Conservation (phyloP, 2,888 invertebrate genomes). For the Apamea sordens region DNA sequence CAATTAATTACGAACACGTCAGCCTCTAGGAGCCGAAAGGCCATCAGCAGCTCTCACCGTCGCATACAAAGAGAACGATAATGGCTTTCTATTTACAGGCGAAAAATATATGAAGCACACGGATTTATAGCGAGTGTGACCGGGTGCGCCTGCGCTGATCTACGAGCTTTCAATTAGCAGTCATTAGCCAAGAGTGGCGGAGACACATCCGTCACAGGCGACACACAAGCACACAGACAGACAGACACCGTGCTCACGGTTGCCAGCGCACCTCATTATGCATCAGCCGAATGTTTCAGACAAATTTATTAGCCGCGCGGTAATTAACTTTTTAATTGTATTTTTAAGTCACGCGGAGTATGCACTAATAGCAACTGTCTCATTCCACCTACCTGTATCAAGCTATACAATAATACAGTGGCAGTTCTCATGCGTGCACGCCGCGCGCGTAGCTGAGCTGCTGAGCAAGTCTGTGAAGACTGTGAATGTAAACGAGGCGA, state of each 20-base stretch:
- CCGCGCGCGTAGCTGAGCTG: constrained; percentile 5
- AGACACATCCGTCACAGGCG: constrained; percentile 34
- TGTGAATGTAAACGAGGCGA: neutral
- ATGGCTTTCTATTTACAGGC: constrained; percentile 53
- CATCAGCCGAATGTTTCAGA: constrained; percentile 42
- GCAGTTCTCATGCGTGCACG: constrained; percentile 6
- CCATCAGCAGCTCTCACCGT: constrained; percentile 46
- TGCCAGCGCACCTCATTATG: constrained; percentile 32
- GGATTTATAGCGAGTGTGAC: constrained; percentile 40
- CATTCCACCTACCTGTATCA: constrained; percentile 9
- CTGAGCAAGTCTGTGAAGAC: neutral
- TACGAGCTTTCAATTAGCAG: constrained; percentile 58
- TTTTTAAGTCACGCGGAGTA: constrained; percentile 30
- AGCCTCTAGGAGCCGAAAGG: constrained; percentile 25
- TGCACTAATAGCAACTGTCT: constrained; percentile 37
- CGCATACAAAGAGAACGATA: constrained; percentile 42
- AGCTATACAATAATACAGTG: constrained; percentile 6
- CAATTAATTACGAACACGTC: constrained; percentile 28
- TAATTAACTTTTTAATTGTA: constrained; percentile 56
- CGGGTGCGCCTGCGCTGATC: constrained; percentile 45
- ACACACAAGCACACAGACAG: neutral
- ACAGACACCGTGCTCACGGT: neutral
- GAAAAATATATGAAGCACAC: constrained; percentile 41
- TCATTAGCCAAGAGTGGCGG: constrained; percentile 49
- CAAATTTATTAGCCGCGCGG: constrained; percentile 40